phyloP scores from a whole-genome alignment of 1,140 invertebrate genomes.

The Bombus soroeensis region DNA sequence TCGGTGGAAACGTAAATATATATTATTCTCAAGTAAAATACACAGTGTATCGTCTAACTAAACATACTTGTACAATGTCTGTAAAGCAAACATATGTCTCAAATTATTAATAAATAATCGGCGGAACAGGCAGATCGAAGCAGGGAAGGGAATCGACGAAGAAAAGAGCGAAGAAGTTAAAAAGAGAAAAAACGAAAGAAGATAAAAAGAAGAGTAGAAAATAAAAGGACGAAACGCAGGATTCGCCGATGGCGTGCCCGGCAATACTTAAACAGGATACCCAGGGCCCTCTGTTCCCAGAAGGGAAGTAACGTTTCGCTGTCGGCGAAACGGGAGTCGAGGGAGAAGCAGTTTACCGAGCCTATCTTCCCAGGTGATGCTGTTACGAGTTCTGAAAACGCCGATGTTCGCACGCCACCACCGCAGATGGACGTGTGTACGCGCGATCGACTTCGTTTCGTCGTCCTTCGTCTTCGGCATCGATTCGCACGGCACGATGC shows the following conservation, averaged over 20 bases:
- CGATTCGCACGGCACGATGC: neutral
- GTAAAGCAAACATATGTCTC: too few relatives aligned
- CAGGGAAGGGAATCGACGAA: neutral
- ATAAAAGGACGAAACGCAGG: constrained; percentile 58
- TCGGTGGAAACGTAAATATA: too few relatives aligned
- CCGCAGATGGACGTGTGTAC: constrained; percentile 28
- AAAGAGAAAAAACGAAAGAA: neutral
- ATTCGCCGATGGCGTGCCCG: constrained; percentile 79
- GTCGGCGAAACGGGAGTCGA: constrained; percentile 75
- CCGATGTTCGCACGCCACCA: constrained; percentile 67
- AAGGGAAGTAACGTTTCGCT: constrained; percentile 75
- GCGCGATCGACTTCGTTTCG: constrained; percentile 21
- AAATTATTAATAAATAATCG: neutral
- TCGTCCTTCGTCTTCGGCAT: constrained; percentile 7
- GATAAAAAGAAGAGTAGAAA: constrained; percentile 47
- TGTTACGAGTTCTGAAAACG: constrained; percentile 70
- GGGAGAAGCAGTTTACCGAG: constrained; percentile 42
- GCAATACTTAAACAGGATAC: constrained; percentile 76
- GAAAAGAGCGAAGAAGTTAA: neutral
- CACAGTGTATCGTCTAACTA: too few relatives aligned
- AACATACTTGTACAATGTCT: too few relatives aligned
- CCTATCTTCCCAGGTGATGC: constrained; percentile 71
- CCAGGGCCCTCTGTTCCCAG: constrained; percentile 73
- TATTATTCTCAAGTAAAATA: too few relatives aligned
- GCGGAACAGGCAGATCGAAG: neutral